Evolutionary conservation across 1,140 invertebrate genomes (phyloP).

Genomic region (Cyrtorhinus lividipennis): DNA sequence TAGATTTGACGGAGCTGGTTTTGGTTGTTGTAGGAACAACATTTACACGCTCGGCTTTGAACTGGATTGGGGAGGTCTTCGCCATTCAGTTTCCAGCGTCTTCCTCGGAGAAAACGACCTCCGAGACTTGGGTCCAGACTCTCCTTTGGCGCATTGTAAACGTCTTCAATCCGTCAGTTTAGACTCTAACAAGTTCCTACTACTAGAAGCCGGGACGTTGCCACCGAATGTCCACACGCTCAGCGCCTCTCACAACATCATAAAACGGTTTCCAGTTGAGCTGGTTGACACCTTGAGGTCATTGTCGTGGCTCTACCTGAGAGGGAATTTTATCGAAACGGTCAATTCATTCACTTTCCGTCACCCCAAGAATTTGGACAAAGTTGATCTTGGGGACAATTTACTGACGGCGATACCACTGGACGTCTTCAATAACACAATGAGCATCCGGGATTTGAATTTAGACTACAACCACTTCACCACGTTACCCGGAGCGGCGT

Average conservation of each 20-base stretch:
- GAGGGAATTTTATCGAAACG: constrained; percentile 60
- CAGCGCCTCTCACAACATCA: constrained; percentile 56
- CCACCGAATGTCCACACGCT: constrained; percentile 51
- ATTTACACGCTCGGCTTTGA: constrained; percentile 46
- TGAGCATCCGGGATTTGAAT: constrained; percentile 64
- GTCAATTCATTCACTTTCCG: constrained; percentile 41
- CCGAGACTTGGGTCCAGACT: constrained; percentile 35
- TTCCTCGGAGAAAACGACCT: constrained; percentile 71
- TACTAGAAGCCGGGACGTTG: constrained; percentile 40
- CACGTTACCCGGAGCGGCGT: constrained; percentile 45
- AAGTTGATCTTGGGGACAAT: constrained; percentile 73
- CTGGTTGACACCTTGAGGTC: constrained; percentile 5
- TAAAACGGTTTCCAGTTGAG: constrained; percentile 43
- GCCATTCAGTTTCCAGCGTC: constrained; percentile 55
- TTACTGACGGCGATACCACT: constrained; percentile 43
- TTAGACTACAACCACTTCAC: constrained; percentile 59
- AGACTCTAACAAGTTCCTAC: constrained; percentile 52
- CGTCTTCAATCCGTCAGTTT: constrained; percentile 53
- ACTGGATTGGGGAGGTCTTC: constrained; percentile 56
- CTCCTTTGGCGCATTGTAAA: constrained; percentile 38
- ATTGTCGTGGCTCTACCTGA: constrained; percentile 47
- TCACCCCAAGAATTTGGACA: constrained; percentile 49
- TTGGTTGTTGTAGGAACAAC: constrained; percentile 32
- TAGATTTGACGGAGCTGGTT: no score
- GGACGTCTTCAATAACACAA: constrained; percentile 46